Evolutionary conservation across 2,888 invertebrate species (phyloP).

Genomic region (Cheiracanthium punctorium): DNA sequence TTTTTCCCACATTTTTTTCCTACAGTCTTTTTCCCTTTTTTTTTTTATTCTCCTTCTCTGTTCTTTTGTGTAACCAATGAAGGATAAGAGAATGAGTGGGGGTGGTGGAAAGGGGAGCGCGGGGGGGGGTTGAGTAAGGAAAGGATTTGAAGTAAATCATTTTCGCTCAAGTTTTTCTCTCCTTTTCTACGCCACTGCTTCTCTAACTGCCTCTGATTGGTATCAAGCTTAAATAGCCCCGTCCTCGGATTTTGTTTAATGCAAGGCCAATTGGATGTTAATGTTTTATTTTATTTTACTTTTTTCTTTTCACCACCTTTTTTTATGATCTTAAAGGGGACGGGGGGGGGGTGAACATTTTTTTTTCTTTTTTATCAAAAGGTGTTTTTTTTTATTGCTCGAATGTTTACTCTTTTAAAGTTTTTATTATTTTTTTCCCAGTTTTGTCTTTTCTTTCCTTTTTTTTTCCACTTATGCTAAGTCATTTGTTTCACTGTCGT

Average conservation of each 20-base stretch:
- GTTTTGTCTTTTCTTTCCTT: no score
- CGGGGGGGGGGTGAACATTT: no score
- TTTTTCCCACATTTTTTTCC: conserved; percentile 47
- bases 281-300: no score
- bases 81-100: conserved; percentile 52
- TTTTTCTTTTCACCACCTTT: conserved; percentile 49
- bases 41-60: conserved; percentile 21
- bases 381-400: conserved; percentile 11
- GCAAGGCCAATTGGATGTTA: conserved; percentile 68
- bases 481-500: conserved; percentile 62
- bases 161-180: conserved; percentile 46
- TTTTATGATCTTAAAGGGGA: conserved; percentile 29
- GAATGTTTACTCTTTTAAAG: conserved; percentile 39
- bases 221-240: conserved; percentile 66
- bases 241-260: conserved; percentile 63
- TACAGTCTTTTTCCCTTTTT: no score
- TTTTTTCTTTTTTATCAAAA: neutral
- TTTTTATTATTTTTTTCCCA: no score
- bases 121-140: conserved; percentile 21
- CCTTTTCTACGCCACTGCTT: conserved; percentile 64
- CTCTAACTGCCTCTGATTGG: conserved; percentile 66
- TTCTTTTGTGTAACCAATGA: conserved; percentile 67
- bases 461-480: conserved; percentile 31
- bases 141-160: conserved; percentile 60
- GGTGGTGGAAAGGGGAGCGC: neutral